phyloP scores from a whole-genome alignment of 2,888 invertebrate species.

The Ferrisia virgata region DNA sequence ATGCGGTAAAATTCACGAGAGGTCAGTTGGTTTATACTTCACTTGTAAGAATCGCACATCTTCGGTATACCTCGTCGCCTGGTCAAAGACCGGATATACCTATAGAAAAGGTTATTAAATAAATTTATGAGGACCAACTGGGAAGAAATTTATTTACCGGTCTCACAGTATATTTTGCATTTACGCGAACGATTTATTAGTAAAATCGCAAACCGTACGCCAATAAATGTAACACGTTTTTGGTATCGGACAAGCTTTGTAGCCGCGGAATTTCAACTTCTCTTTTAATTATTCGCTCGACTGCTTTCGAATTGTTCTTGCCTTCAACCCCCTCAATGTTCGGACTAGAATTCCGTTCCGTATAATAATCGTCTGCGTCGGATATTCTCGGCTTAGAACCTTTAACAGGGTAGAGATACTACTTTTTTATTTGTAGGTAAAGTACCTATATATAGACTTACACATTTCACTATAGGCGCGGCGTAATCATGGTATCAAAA shows the following conservation, averaged over 20 bases:
- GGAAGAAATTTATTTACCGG: conserved; percentile 5
- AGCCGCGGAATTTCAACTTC: conserved; percentile 42
- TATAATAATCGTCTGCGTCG: conserved; percentile 38
- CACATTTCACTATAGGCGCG: neutral
- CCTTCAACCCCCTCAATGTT: neutral
- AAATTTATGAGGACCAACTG: neutral
- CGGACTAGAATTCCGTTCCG: conserved; percentile 31
- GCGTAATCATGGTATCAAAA: conserved; percentile 3
- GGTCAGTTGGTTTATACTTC: neutral
- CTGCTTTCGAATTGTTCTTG: conserved; percentile 40
- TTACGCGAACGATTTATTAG: conserved; percentile 41
- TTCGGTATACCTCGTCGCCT: neutral
- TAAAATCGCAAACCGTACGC: conserved; percentile 15
- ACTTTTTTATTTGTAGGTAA: neutral
- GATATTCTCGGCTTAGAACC: conserved; percentile 21
- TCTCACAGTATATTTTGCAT: conserved; percentile 39
- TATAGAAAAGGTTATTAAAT: neutral
- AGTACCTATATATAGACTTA: neutral
- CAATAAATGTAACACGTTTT: conserved; percentile 45
- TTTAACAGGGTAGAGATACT: neutral
- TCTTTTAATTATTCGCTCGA: conserved; percentile 45
- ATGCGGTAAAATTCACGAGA: neutral
- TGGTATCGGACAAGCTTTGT: conserved; percentile 40
- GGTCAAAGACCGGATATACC: neutral
- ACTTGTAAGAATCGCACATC: neutral